These are phyloP conservation scores for Sternotherus odoratus DNA, from an alignment of 2,797 vertebrate genomes.

Conservation along the genomic window DNA sequence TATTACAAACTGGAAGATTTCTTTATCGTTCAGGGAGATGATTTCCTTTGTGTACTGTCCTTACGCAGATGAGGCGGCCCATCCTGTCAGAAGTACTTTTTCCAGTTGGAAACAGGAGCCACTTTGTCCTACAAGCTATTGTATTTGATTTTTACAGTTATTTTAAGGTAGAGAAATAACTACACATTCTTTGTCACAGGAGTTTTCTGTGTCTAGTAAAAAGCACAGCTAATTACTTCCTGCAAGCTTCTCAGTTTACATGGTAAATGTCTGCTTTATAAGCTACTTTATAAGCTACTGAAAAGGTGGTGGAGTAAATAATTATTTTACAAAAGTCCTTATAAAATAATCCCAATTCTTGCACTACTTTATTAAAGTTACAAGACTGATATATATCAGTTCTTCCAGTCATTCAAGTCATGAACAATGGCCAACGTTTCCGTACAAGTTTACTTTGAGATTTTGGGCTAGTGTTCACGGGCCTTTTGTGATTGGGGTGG, in stretches of 20 bases:
- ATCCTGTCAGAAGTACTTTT: background rate
- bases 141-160: background rate
- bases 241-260: slow-evolving; percentile 59
- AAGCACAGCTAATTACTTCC: slow-evolving; percentile 60
- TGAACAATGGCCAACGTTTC: slow-evolving; percentile 60
- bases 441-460: slow-evolving; percentile 66
- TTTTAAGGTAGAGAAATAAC: background rate
- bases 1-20: background rate
- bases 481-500: slow-evolving; percentile 24
- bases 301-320: slow-evolving; percentile 50
- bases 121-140: background rate
- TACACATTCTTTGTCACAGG: slow-evolving; percentile 51
- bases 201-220: slow-evolving; percentile 39
- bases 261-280: slow-evolving; percentile 49
- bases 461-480: slow-evolving; percentile 64
- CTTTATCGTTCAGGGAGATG: background rate
- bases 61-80: background rate
- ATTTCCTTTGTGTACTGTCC: background rate
- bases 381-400: slow-evolving; percentile 57
- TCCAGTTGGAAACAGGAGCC: background rate
- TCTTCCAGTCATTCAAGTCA: slow-evolving; percentile 69
- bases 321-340: slow-evolving; percentile 54
- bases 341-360: slow-evolving; percentile 67
- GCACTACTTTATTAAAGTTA: slow-evolving; percentile 62
- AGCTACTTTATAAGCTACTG: slow-evolving; percentile 35